A percentile compares a stretch with the other conserved stretches of the same genome.
Evolutionary conservation across 2,888 invertebrate genomes (phyloP).

Genomic region (Lepidochitona cinerea): DNA sequence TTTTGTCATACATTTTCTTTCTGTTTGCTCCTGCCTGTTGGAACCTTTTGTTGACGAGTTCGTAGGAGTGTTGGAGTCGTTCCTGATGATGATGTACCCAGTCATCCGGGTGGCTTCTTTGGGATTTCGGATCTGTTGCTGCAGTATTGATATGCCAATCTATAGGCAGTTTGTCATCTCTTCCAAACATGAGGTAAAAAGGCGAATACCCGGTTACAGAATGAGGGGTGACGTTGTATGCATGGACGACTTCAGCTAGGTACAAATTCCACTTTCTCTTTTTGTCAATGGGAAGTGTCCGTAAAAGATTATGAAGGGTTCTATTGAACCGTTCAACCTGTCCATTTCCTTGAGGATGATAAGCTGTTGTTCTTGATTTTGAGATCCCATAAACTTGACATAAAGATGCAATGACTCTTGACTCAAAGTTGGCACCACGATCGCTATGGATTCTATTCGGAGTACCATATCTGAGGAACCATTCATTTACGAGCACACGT

Average conservation of each 20-base stretch:
- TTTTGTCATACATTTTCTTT: too few species aligned
- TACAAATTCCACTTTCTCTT: not conserved
- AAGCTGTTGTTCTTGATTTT: slow-evolving; percentile 20
- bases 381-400: slow-evolving; percentile 18
- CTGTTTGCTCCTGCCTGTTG: too few species aligned
- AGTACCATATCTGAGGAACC: slow-evolving; percentile 25
- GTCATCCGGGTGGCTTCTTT: too few species aligned
- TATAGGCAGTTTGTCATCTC: slow-evolving; percentile 19
- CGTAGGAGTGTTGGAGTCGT: too few species aligned
- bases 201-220: slow-evolving; percentile 15
- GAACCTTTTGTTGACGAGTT: too few species aligned
- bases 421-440: too few species aligned
- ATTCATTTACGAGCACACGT: slow-evolving; percentile 13
- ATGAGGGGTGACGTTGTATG: slow-evolving; percentile 18
- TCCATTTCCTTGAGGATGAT: slow-evolving; percentile 20
- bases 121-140: too few species aligned
- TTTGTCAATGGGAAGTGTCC: not conserved
- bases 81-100: too few species aligned
- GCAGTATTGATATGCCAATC: too few species aligned
- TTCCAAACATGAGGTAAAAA: slow-evolving; percentile 18
- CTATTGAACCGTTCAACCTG: slow-evolving; percentile 22
- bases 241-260: not conserved
- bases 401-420: slow-evolving; percentile 14
- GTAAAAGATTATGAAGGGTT: too few species aligned
- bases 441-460: slow-evolving; percentile 20